A percentile compares a stretch with the other conserved stretches of the same genome.
phyloP scores from a whole-genome alignment of 2,113 vertebrate genomes.

The Laticauda colubrina region DNA sequence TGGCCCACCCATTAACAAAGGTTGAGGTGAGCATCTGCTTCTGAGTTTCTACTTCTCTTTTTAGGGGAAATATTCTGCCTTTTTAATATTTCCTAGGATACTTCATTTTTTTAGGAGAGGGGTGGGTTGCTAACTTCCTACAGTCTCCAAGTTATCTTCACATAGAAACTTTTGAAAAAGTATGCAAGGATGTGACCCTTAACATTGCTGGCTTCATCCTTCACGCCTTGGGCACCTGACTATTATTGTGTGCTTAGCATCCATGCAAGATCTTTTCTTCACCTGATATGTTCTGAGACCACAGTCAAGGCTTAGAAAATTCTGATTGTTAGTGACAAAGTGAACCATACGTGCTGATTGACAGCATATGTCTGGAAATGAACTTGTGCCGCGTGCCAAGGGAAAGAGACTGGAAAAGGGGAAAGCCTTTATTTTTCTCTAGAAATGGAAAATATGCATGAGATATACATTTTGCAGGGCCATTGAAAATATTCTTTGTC shows the following conservation, averaged over 20 bases:
- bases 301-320: not conserved
- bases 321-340: constrained; percentile 19
- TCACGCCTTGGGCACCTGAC: fast-evolving
- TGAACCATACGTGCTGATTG: not conserved
- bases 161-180: not conserved
- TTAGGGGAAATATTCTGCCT: no score
- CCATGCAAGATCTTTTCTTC: not conserved
- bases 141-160: not conserved
- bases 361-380: constrained; percentile 12
- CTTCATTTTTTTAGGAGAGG: no score
- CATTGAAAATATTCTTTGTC: constrained; percentile 26
- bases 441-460: constrained; percentile 32
- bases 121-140: no score
- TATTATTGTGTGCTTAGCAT: not conserved
- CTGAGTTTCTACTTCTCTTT: no score
- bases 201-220: not conserved
- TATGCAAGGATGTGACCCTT: not conserved
- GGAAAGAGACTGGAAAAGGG: constrained; percentile 25
- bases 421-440: not conserved
- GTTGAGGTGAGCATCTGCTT: no score
- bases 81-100: no score
- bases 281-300: not conserved
- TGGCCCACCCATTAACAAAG: no score
- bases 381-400: not conserved
- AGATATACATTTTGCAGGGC: constrained; percentile 14